phyloP scores from a whole-genome alignment of 2,797 vertebrate species.

The Siniperca obscura region DNA sequence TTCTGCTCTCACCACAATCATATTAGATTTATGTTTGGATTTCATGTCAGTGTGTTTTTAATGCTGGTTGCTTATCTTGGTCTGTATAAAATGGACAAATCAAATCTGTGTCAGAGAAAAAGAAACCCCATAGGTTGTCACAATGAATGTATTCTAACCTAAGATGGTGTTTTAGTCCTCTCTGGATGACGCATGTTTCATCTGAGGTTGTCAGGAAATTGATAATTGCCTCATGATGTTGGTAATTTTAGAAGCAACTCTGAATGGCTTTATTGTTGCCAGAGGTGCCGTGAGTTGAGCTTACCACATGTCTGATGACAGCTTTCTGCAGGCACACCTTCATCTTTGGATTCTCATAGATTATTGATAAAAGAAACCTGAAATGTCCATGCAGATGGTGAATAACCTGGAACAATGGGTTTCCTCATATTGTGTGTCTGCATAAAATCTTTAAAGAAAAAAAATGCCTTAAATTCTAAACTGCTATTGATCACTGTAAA shows the following conservation, averaged over 20 bases:
- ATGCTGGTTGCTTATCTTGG: neutral
- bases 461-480: slow-evolving; percentile 16
- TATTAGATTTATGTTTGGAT: neutral
- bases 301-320: slow-evolving; percentile 47
- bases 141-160: slow-evolving; percentile 18
- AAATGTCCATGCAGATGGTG: slow-evolving; percentile 31
- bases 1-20: neutral
- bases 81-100: slow-evolving; percentile 4
- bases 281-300: slow-evolving; percentile 47
- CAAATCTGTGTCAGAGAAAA: neutral
- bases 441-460: slow-evolving; percentile 28
- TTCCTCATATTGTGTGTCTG: slow-evolving; percentile 20
- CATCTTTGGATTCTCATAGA: slow-evolving; percentile 51
- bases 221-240: slow-evolving; percentile 73
- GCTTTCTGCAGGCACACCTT: slow-evolving; percentile 33
- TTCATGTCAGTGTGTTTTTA: slow-evolving; percentile 1
- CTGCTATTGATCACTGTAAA: slow-evolving; percentile 40
- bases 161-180: slow-evolving; percentile 14
- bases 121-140: neutral
- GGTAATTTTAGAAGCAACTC: slow-evolving; percentile 61
- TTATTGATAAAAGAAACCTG: slow-evolving; percentile 53
- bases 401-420: slow-evolving; percentile 37
- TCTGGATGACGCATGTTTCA: slow-evolving; percentile 52
- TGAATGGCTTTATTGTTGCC: slow-evolving; percentile 67
- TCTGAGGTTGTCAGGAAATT: slow-evolving; percentile 56